Conservation (phyloP, 2,113 vertebrate genomes). For the Sturnira hondurensis region DNA sequence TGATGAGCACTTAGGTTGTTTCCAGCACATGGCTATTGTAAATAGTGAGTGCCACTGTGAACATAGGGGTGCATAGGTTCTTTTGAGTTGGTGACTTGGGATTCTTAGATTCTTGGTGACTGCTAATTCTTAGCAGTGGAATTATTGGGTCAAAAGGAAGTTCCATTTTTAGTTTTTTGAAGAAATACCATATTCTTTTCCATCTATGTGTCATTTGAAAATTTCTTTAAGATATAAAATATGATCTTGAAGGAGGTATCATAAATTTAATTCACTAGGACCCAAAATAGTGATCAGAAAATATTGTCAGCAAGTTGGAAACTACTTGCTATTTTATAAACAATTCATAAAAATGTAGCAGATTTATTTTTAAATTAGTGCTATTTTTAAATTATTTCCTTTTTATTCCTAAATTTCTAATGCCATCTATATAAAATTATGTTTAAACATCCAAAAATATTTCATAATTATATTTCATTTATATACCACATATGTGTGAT, state of each 20-base stretch:
- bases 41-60: too few species aligned
- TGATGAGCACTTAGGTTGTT: too few species aligned
- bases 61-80: too few species aligned
- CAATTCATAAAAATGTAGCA: neutral
- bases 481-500: neutral
- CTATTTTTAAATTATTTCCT: conserved; percentile 14
- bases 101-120: too few species aligned
- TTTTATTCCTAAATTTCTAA: neutral
- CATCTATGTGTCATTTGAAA: neutral
- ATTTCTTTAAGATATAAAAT: neutral
- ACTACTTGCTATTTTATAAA: conserved; percentile 19
- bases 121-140: too few species aligned
- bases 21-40: too few species aligned
- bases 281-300: neutral
- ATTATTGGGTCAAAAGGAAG: too few species aligned
- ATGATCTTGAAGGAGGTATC: neutral
- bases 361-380: neutral
- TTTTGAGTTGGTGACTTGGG: too few species aligned
- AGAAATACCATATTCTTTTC: too few species aligned
- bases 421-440: neutral
- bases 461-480: neutral
- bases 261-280: neutral
- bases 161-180: too few species aligned
- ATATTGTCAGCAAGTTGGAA: conserved; percentile 19
- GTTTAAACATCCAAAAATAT: neutral